Evolutionary conservation across 2,888 invertebrate species (phyloP), one percentile per base, ranked within the genome.

Genomic region (Vanessa cardui): DNA sequence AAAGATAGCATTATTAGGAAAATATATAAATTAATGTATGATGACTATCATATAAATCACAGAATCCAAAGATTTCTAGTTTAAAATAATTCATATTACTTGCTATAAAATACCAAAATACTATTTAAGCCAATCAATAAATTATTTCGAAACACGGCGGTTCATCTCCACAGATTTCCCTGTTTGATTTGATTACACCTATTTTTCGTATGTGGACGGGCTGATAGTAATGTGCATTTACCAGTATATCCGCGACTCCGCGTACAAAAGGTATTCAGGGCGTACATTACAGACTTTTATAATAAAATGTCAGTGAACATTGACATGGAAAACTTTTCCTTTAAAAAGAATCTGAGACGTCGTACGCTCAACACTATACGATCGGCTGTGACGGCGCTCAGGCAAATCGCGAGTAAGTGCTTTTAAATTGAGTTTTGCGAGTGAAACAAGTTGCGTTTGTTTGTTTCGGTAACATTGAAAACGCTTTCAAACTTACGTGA

Each of bases 351-450:
- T 80, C 78, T 92, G 60, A 84, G 92, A 73, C 85, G 93, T 31
- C 89, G 91, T 45, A 90, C 90, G 18, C 77, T 90, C 77, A 92
- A 88, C 78, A 93, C 93, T 64, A 80, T 93, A 74, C 90, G 89
- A 77, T 87, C 89, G 20, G 90, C 92, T 69, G 87, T 92, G 79
- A 87, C 88, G 72, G 91, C 90, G 74, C 83, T 92, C 73, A 88
- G 85, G 79, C 92, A 92, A 84, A 89, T 93, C 77, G 86, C 92
- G 69, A 90, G 92, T 92, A 83, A 91, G 92, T 90, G 77, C 72
- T 80, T 75, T 78, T 74, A 73, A 69, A 78, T 80, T 76, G 73
- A 75, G 62, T 72, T 70, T 64, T 58, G 64, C 59, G 60, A 59
- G 58, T n/a, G 52, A 60, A 63, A 64, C 64, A 64, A 64, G 52